Evolutionary conservation across 2,888 invertebrate species (phyloP).

Genomic region (Phymatocera aterrima): DNA sequence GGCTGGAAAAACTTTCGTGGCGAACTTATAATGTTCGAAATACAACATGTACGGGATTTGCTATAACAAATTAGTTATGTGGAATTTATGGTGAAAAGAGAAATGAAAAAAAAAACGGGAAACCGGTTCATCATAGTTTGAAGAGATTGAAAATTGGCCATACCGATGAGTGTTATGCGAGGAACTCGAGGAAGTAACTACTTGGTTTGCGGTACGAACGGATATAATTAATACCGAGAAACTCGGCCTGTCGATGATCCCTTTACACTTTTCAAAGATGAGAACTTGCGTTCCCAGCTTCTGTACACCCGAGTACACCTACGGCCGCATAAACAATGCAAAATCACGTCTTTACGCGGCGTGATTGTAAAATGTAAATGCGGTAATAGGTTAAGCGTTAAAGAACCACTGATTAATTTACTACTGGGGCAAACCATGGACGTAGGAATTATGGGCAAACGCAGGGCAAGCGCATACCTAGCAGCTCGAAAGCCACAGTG

Average conservation of each 20-base stretch:
- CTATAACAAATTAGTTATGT: too few species aligned
- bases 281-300: background rate
- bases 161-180: slow-evolving; percentile 16
- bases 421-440: too few species aligned
- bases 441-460: too few species aligned
- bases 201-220: background rate
- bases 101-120: too few species aligned
- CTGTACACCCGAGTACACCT: background rate
- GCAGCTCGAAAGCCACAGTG: too few species aligned
- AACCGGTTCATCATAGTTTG: background rate
- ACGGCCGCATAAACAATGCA: background rate
- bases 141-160: background rate
- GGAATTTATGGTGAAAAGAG: too few species aligned
- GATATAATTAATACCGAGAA: background rate
- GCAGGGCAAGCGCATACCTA: too few species aligned
- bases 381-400: slow-evolving; percentile 15
- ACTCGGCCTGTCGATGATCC: background rate
- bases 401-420: background rate
- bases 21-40: too few species aligned
- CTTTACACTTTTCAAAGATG: background rate
- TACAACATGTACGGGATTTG: too few species aligned
- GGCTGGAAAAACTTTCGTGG: too few species aligned
- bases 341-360: background rate
- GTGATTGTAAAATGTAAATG: background rate
- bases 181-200: too few species aligned